Evolutionary conservation across 2,888 invertebrate genomes (phyloP).

Genomic region (Plagodis dolabraria): DNA sequence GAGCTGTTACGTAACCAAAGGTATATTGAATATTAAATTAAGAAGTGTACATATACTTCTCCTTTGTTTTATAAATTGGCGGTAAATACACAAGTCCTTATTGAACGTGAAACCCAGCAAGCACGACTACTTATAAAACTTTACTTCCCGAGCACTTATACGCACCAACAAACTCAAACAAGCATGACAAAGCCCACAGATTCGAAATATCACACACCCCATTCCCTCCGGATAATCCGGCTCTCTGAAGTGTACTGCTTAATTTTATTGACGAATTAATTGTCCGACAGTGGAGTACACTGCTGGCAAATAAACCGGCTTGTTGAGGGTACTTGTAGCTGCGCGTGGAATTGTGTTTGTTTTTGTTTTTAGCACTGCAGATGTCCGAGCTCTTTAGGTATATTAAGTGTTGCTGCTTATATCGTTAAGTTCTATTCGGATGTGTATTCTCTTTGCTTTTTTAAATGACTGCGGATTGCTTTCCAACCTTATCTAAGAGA

Average conservation of each 20-base stretch:
- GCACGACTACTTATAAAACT: slow-evolving; percentile 20
- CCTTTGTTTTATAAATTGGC: too few relatives aligned
- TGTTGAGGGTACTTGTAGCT: slow-evolving; percentile 37
- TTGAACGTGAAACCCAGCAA: too few relatives aligned
- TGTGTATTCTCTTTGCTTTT: too few relatives aligned
- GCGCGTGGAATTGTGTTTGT: slow-evolving; percentile 31
- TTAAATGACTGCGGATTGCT: too few relatives aligned
- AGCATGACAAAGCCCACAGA: slow-evolving; percentile 20
- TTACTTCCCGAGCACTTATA: slow-evolving; percentile 23
- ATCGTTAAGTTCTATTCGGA: too few relatives aligned
- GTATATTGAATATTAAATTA: too few relatives aligned
- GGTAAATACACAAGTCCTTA: too few relatives aligned
- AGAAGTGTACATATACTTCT: too few relatives aligned
- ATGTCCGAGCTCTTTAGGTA: not conserved
- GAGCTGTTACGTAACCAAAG: too few relatives aligned
- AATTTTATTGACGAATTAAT: slow-evolving; percentile 79
- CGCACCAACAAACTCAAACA: slow-evolving; percentile 34
- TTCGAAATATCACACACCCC: slow-evolving; percentile 40
- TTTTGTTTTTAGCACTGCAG: slow-evolving; percentile 10
- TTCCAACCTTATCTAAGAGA: too few relatives aligned
- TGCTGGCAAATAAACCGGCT: slow-evolving; percentile 59
- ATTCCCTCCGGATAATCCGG: slow-evolving; percentile 51
- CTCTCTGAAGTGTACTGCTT: slow-evolving; percentile 58
- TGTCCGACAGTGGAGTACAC: slow-evolving; percentile 56
- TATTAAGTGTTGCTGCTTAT: not conserved